These are phyloP conservation scores for Clarias macrocephalus DNA, from an alignment of 2,113 vertebrate species.

Conservation along the genomic window DNA sequence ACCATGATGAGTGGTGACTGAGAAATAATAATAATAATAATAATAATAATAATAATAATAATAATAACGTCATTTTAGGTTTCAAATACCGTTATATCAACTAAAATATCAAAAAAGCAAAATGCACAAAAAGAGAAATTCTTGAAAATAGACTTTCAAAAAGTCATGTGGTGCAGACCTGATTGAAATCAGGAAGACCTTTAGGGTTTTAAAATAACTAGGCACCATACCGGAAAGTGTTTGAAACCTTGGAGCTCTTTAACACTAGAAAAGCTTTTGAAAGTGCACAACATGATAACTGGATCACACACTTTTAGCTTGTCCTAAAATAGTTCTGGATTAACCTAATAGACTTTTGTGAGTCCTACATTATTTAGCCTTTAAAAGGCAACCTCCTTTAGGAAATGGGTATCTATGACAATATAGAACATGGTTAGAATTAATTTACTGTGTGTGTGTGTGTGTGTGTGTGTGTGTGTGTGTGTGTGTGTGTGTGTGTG, in stretches of 20 bases:
- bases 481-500: not conserved
- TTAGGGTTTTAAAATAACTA: not conserved
- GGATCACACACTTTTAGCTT: slow-evolving; percentile 13
- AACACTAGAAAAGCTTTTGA: not conserved
- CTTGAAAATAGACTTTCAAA: not conserved
- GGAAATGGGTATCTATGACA: not conserved
- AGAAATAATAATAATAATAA: not conserved
- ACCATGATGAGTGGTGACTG: too few relatives aligned
- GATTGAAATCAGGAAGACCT: too few relatives aligned
- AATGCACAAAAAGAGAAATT: not conserved
- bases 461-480: too few relatives aligned
- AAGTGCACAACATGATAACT: not conserved
- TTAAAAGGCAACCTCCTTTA: slow-evolving; percentile 7
- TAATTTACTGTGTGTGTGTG: not conserved
- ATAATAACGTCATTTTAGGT: not conserved
- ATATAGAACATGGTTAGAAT: not conserved
- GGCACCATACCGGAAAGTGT: too few relatives aligned
- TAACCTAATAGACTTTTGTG: slow-evolving; percentile 13
- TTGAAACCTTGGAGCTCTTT: not conserved
- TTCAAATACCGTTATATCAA: not conserved
- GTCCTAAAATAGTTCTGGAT: slow-evolving; percentile 18
- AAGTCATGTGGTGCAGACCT: not conserved
- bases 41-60: not conserved
- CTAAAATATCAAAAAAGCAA: not conserved
- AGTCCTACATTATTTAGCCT: not conserved